These are phyloP conservation scores for Ctenodactylus gundi DNA, from an alignment of 2,113 vertebrate genomes.

Conservation along the genomic window DNA sequence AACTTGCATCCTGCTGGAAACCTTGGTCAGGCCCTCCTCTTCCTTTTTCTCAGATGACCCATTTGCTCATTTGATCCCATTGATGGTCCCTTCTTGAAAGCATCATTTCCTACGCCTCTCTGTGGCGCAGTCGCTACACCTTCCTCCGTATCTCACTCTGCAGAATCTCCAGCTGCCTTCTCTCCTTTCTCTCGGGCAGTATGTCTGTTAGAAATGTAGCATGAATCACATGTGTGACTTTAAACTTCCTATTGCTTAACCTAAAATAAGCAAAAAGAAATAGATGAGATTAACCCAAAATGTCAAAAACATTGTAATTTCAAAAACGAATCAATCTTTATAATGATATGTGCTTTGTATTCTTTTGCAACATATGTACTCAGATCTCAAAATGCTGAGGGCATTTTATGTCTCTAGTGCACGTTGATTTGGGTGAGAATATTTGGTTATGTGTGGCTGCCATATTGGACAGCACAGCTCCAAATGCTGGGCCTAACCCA, in stretches of 20 bases:
- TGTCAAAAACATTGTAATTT: slow-evolving; percentile 8
- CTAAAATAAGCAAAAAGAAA: background rate
- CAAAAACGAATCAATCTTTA: background rate
- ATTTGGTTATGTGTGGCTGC: background rate
- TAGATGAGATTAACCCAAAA: background rate
- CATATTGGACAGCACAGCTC: background rate
- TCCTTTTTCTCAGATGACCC: background rate
- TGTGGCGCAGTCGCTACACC: background rate
- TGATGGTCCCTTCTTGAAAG: background rate
- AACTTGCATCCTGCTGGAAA: background rate
- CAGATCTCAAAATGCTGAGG: background rate
- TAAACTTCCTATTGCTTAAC: background rate
- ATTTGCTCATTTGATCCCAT: background rate
- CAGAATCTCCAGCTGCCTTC: background rate
- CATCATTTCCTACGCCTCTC: background rate
- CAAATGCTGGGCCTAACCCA: background rate
- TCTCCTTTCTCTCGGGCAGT: background rate
- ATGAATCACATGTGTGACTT: background rate
- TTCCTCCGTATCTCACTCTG: background rate
- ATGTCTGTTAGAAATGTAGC: background rate
- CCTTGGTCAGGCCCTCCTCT: background rate
- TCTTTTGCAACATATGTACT: background rate
- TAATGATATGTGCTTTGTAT: background rate
- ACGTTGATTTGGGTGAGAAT: background rate
- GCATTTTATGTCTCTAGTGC: background rate